Conservation (phyloP, 64 coral and sea anemone species). For the Montipora efflorescens region DNA sequence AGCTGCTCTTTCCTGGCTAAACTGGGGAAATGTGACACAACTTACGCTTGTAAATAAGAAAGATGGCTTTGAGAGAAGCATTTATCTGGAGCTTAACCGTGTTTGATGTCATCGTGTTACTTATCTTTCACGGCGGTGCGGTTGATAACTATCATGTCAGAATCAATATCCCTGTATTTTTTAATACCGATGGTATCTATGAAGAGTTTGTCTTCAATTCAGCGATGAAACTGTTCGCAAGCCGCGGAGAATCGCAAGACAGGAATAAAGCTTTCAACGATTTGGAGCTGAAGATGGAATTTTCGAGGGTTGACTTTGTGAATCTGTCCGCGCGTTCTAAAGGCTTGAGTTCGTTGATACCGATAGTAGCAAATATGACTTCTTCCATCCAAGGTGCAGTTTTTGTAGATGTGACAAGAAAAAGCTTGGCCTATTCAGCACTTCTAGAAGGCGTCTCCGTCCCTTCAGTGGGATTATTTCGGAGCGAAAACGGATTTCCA, state of each 20-base stretch:
- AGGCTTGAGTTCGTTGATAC: neutral
- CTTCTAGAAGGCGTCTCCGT: neutral
- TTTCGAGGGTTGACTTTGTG: conserved; percentile 22
- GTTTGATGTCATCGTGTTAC: neutral
- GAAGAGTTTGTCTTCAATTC: conserved; percentile 23
- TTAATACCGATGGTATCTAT: conserved; percentile 30
- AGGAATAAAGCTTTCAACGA: neutral
- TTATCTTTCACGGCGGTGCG: neutral
- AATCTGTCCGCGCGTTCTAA: neutral
- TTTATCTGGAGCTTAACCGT: neutral
- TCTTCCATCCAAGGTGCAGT: neutral
- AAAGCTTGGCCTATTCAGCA: neutral
- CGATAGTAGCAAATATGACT: neutral
- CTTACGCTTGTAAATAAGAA: neutral
- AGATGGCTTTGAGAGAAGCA: neutral
- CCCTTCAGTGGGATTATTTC: conserved; percentile 15
- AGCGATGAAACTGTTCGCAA: neutral
- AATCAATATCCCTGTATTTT: conserved; percentile 40
- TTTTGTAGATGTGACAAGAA: conserved; percentile 23
- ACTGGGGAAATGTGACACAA: neutral
- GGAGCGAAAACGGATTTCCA: conserved; percentile 17
- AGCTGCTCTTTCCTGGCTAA: neutral
- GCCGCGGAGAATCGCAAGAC: neutral
- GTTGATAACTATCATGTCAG: neutral
- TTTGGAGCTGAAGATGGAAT: neutral